Base-by-base conservation (phyloP, 2,797 vertebrate species). In the Aplochiton taeniatus region DNA sequence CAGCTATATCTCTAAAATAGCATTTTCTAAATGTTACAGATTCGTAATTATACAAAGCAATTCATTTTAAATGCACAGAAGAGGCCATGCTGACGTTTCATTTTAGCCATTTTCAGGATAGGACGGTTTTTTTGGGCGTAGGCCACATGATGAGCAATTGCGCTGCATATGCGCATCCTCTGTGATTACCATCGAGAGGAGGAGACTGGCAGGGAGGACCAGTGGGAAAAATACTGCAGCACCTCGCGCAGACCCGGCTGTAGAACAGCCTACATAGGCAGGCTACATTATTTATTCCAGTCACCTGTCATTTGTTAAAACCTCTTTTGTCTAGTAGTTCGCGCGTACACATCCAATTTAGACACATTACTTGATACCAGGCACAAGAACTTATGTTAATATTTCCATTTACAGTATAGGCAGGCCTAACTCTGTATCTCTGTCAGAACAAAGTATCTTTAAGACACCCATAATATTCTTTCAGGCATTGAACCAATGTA, bases 11-110 rank as follows among this genome's bases (percentile, higher is more conserved):
- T n/a, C n/a, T n/a, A n/a, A n/a, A 6, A 31, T 6, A 31, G 31
- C 31, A 3, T 31, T 2, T 31, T 6, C 31, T 31, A 31, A 31
- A 31, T 31, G 31, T 31, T 3, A 31, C 31, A 2, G 31, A 31
- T 31, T 31, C 31, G 31, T 31, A 31, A 31, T 31, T 31, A 31
- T 31, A 6, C 31, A 31, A 31, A 31, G 31, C 31, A 41, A 60
- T 83, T 54, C 11, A 79, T 82, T 43, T 69, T 79, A 78, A 79
- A 84, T 77, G 66, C 1, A 9, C 16, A 9, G 3, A 48, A 14
- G 2, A 41, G 20, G 60, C 66, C 58, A 48, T 43, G 61, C 71
- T 76, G 77, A 79, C 63, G 17, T 49, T 1, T 63, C 69, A 58
- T 45, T 59, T 65, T 45, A 77, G 66, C 70, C 18, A 58, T n/a